Evolutionary conservation across 2,888 invertebrate species (phyloP), one percentile per base, ranked within the genome.

Genomic region (Tinea pellionella): DNA sequence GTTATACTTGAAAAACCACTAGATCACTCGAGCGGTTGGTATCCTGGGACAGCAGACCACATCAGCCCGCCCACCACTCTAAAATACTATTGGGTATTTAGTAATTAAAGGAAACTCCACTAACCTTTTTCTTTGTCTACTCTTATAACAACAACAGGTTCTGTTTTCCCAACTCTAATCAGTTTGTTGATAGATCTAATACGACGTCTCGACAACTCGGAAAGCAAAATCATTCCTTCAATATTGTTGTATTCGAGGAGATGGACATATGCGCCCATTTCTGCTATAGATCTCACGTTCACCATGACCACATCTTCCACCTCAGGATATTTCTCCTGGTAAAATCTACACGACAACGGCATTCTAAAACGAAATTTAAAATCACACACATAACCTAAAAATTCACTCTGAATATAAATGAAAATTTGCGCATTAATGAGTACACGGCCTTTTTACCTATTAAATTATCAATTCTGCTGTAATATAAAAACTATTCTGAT

Each of bases 231-330:
- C 99, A 99, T 99, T 72, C 97, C 98, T 83, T 99, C 99, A 67
- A 98, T 99, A 74, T 98, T 97, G 81, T 99, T 98, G 79, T 99
- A 99, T 85, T 99, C 99, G 64, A 99, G 88, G 63, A 99, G 88
- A 79, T 97, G 96, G 13, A 99, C 99, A 80, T 99, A 99, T 1
- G 99, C 99, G 62, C 99, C 99, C 99, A 99, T 99, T 89, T 99
- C 99, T 15, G 98, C 99, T 72, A 99, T 99, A 64, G 97, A 94
- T 53, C 97, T 90, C 2, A 99, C 99, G 76, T 98, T 99, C 24
- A 98, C 99, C 98, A 99, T 98, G 56, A 99, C 99, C 58, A 99
- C 98, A 92, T 99, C 99, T 72, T 99, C 99, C 62, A 98, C 93
- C 78, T 99, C 99, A 0, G 99, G 99, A 86, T 97, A 99, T 74